A percentile compares a stretch with the other conserved stretches of the same genome.
Conservation (phyloP, 2,113 vertebrate species). For the Mesocricetus auratus region DNA sequence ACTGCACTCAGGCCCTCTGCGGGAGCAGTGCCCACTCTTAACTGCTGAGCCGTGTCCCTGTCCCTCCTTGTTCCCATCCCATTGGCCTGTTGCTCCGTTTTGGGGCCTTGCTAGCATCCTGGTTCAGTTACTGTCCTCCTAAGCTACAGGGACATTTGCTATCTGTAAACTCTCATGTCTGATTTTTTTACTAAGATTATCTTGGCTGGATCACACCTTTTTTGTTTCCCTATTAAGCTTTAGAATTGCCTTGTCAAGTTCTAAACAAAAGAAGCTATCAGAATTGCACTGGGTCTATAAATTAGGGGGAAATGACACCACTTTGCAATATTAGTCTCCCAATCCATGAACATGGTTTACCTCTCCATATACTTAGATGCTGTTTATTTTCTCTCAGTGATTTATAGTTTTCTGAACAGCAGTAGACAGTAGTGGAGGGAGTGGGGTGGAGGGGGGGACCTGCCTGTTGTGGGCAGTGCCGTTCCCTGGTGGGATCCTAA, state of each 20-base stretch:
- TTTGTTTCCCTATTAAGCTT: not conserved
- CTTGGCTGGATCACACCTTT: not conserved
- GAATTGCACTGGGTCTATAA: not conserved
- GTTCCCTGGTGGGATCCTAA: not conserved
- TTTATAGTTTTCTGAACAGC: constrained; percentile 9
- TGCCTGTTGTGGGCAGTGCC: not conserved
- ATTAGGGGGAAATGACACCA: not conserved
- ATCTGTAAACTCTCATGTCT: not conserved
- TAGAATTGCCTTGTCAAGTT: not conserved
- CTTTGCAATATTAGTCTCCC: not conserved
- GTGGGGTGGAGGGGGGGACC: not conserved
- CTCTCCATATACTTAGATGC: not conserved
- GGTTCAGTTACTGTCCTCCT: not conserved
- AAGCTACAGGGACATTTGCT: not conserved
- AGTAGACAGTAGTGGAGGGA: not conserved
- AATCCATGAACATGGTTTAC: not conserved
- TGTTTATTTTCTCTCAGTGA: not conserved
- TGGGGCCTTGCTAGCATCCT: too few species aligned
- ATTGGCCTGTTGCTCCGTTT: not conserved
- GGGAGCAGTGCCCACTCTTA: not conserved
- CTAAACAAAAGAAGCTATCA: not conserved
- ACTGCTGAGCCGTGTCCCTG: not conserved
- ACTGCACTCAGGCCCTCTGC: not conserved
- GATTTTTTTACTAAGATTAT: not conserved
- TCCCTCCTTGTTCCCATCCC: not conserved